Conservation (phyloP, 2,113 vertebrate genomes). For the Scophthalmus maximus region DNA sequence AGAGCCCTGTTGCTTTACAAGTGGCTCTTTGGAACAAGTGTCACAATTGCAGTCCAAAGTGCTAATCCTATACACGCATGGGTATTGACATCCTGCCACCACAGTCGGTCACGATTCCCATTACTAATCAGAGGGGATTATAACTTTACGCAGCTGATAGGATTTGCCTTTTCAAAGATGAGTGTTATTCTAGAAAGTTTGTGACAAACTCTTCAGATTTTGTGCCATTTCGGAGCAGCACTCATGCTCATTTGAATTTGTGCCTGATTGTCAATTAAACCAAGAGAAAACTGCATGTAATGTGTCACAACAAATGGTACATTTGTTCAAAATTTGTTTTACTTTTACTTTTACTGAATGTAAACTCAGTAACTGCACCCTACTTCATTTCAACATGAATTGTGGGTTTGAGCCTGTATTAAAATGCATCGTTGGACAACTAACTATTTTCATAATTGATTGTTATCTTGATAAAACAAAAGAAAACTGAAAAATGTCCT, state of each 20-base stretch:
- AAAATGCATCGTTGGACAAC: too few relatives aligned
- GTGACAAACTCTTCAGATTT: background rate
- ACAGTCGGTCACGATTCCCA: conserved; percentile 6
- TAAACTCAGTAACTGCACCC: too few relatives aligned
- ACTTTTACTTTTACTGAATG: too few relatives aligned
- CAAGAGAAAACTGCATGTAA: background rate
- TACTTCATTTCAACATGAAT: too few relatives aligned
- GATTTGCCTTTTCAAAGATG: conserved; percentile 20
- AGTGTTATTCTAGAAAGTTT: conserved; percentile 7
- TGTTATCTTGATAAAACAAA: too few relatives aligned
- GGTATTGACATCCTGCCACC: background rate
- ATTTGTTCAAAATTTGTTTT: too few relatives aligned
- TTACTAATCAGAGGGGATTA: conserved; percentile 6
- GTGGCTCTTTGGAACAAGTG: background rate
- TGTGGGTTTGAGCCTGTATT: too few relatives aligned
- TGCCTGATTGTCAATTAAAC: background rate
- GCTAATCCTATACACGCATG: background rate
- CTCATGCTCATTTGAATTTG: background rate
- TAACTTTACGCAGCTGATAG: conserved; percentile 1
- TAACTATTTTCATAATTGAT: too few relatives aligned
- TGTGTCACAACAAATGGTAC: too few relatives aligned
- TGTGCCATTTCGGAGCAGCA: background rate
- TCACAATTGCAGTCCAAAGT: background rate
- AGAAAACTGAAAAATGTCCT: too few relatives aligned
- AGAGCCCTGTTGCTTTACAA: background rate